Percentiles rank a stretch among this genome's conserved stretches.
These are phyloP conservation scores for Sinocyclocheilus maitianheensis DNA, from an alignment of 2,113 vertebrate species.

Conservation along the genomic window DNA sequence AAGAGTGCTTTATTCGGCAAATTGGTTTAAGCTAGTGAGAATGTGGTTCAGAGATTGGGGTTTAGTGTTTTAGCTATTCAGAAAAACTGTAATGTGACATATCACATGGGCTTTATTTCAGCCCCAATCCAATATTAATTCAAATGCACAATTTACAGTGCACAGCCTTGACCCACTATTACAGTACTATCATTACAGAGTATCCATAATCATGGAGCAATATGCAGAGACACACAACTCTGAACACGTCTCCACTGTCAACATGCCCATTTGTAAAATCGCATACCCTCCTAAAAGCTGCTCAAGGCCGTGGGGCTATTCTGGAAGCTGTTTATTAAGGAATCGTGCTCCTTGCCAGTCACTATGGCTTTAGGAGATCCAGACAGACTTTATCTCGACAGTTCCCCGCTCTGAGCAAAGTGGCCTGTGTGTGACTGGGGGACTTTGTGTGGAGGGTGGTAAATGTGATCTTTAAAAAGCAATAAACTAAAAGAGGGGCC, in stretches of 20 bases:
- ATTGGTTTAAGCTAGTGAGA: no score
- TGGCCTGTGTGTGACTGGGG: background rate
- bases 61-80: no score
- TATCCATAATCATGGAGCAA: conserved; percentile 20
- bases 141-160: conserved; percentile 5
- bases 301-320: conserved; percentile 64
- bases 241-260: conserved; percentile 9
- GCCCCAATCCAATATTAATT: conserved; percentile 7
- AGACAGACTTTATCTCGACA: conserved; percentile 24
- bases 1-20: no score
- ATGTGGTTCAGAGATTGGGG: no score
- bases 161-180: background rate
- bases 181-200: conserved; percentile 19
- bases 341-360: conserved; percentile 55
- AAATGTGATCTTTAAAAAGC: no score
- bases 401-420: background rate
- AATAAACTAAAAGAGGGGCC: no score
- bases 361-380: conserved; percentile 47
- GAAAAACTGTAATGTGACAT: background rate
- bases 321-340: conserved; percentile 72
- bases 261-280: background rate
- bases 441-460: background rate
- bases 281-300: background rate
- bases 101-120: background rate
- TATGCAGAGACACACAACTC: conserved; percentile 9